Conservation (phyloP, 2,113 vertebrate genomes). For the Pteronura brasiliensis region DNA sequence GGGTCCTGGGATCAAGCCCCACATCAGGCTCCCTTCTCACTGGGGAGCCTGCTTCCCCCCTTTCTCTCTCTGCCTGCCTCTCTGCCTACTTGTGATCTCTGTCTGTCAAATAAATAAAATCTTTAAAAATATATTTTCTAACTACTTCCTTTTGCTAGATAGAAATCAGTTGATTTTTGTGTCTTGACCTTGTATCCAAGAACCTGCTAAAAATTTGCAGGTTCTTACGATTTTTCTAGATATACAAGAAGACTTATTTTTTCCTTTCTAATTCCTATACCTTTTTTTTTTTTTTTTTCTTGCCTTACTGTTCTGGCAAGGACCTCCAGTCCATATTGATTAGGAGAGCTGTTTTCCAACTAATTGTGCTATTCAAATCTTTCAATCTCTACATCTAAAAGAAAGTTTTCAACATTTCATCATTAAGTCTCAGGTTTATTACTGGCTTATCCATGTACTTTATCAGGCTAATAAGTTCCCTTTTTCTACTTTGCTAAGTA, state of each 20-base stretch:
- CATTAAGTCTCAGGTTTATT: neutral
- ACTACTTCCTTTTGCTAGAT: neutral
- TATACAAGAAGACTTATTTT: neutral
- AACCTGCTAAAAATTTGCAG: neutral
- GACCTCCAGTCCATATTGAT: neutral
- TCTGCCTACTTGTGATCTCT: no score
- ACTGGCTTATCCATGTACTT: neutral
- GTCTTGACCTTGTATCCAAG: neutral
- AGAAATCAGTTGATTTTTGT: neutral
- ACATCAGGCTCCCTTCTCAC: no score
- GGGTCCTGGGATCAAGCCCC: no score
- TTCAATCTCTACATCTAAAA: neutral
- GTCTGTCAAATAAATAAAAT: no score
- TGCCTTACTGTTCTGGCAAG: neutral
- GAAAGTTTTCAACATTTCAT: conserved; percentile 5
- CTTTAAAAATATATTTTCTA: neutral
- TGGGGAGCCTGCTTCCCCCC: no score
- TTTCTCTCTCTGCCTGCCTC: no score
- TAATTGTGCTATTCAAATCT: neutral
- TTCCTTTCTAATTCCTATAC: neutral
- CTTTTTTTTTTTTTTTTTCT: neutral
- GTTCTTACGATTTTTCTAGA: neutral
- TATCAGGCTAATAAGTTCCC: neutral
- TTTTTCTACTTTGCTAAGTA: neutral
- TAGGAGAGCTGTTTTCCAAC: neutral